phyloP scores from a whole-genome alignment of 2,888 invertebrate species.

The Baccha elongata region DNA sequence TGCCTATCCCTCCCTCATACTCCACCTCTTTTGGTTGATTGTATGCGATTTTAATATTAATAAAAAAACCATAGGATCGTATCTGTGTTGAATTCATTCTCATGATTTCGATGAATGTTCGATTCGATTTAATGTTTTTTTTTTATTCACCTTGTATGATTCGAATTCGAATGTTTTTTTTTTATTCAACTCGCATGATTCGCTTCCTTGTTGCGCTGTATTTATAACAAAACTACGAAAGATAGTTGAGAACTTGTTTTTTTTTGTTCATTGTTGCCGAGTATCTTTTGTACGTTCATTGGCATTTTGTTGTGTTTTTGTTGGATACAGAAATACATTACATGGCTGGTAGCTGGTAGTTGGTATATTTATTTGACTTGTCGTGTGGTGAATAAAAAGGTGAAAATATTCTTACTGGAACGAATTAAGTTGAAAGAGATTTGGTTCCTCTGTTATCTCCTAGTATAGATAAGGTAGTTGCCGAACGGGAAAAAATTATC shows the following conservation, averaged over 20 bases:
- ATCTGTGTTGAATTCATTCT: conserved; percentile 69
- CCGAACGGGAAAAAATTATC: conserved; percentile 53
- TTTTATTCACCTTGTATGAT: conserved; percentile 65
- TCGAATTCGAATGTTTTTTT: conserved; percentile 42
- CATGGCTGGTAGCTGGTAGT: too few species aligned
- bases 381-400: conserved; percentile 51
- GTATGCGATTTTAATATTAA: conserved; percentile 38
- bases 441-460: conserved; percentile 29
- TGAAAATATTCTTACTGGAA: conserved; percentile 49
- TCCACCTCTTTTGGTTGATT: conserved; percentile 68
- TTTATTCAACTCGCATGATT: conserved; percentile 66
- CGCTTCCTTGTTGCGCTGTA: conserved; percentile 70
- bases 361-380: conserved; percentile 25
- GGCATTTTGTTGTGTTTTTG: too few species aligned
- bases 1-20: conserved; percentile 72
- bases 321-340: conserved; percentile 55
- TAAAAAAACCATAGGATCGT: conserved; percentile 29
- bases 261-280: conserved; percentile 29
- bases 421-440: conserved; percentile 18
- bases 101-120: conserved; percentile 71
- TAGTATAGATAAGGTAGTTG: conserved; percentile 11
- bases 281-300: conserved; percentile 48
- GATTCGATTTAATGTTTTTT: conserved; percentile 47
- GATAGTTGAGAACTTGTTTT: conserved; percentile 34
- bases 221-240: conserved; percentile 54